Base-by-base conservation (phyloP, 2,797 vertebrate species). In the Crypturellus tataupa region DNA sequence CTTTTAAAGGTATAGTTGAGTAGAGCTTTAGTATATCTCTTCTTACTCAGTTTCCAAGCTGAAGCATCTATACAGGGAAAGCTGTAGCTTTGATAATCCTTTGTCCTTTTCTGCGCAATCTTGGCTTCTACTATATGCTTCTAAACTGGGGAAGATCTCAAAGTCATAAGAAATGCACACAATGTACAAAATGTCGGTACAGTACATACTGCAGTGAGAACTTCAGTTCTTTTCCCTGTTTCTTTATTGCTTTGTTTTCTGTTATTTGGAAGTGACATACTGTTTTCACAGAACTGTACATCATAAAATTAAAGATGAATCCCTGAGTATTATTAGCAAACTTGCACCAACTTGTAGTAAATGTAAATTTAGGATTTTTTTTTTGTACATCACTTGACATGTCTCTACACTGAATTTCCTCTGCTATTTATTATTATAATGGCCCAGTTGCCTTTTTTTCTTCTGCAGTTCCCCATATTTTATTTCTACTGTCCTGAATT, bases 381-480 rank as follows among this genome's bases (percentile, higher is more conserved):
- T 47, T 47, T 39, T 44, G 0, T 69, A 29, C 29, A 23, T 80
- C 29, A 39, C 4, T 55, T 33, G 24, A 15, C 37, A 85, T 90
- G 79, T 65, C 84, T 80, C 51, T 81, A 35, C 13, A 27, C 23
- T 0, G 0, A 42, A 67, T 81, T 84, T 94, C 60, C 46, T 72
- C 42, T 55, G 55, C 49, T 88, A 14, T 76, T 93, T 94, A 49
- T 49, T 49, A 23, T 49, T 49, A 49, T 49, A 91, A 85, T 81
- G 84, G 46, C 27, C 11, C 27, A 9, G 27, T 71, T 4, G 18
- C 5, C 4, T 4, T 64, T 94, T 94, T 87, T 70, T 29, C 12
- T 83, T 73, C 29, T 75, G 6, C 58, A 7, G 46, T 96, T 94
- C 80, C 71, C 92, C 79, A 86, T 86, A 42, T 42, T 56, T 86